Evolutionary conservation across 2,113 vertebrate genomes (phyloP).

Genomic region (Corythoichthys haematopterus): DNA sequence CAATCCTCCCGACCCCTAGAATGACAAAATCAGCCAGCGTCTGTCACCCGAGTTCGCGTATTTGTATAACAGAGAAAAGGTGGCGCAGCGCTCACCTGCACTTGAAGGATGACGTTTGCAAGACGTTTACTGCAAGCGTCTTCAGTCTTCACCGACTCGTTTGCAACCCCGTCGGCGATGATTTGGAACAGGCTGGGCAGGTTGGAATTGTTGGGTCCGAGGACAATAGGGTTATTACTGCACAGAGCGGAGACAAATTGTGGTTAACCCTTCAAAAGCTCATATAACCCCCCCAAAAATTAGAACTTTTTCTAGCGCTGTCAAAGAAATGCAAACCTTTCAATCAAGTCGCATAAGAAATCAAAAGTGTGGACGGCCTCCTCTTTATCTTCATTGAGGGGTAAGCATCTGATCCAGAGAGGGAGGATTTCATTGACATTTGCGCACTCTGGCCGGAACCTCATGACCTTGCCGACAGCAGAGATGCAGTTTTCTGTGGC

Average conservation of each 20-base stretch:
- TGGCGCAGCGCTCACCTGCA: constrained; percentile 75
- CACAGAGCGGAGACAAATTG: background rate
- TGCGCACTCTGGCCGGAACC: constrained; percentile 89
- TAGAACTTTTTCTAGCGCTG: too few relatives aligned
- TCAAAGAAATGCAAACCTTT: constrained; percentile 73
- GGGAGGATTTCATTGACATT: constrained; percentile 90
- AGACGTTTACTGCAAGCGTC: constrained; percentile 90
- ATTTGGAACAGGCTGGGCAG: constrained; percentile 94
- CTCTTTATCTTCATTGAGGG: constrained; percentile 96
- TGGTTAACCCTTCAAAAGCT: background rate
- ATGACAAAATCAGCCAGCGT: constrained; percentile 2
- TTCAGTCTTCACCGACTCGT: constrained; percentile 90
- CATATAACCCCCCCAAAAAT: too few relatives aligned
- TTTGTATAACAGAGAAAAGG: background rate
- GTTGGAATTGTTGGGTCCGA: constrained; percentile 93
- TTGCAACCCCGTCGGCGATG: constrained; percentile 91
- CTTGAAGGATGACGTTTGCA: constrained; percentile 95
- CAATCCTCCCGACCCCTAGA: constrained; percentile 86
- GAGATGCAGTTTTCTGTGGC: constrained; percentile 99
- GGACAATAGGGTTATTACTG: constrained; percentile 94
- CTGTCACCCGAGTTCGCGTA: background rate
- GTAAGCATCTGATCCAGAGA: constrained; percentile 97
- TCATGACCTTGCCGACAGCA: constrained; percentile 94
- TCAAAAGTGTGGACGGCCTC: constrained; percentile 94
- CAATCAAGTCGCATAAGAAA: constrained; percentile 95